Base-by-base conservation (phyloP, 2,888 invertebrate species). In the Isoperla grammatica region DNA sequence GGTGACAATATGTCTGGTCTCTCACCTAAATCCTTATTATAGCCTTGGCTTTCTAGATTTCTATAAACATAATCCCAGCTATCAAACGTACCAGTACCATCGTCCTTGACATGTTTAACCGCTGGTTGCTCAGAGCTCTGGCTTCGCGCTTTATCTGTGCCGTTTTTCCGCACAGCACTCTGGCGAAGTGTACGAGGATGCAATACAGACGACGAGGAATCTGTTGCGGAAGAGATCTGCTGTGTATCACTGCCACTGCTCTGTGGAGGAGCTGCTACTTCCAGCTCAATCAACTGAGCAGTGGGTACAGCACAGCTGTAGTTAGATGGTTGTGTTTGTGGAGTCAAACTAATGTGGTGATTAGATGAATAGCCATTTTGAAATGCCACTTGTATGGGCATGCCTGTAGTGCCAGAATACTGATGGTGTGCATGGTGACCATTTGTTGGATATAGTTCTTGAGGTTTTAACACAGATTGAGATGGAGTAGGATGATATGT, bases 31-130 rank as follows among this genome's bases (percentile, higher is more conserved):
- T 87, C 87, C 23, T 77, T 78, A 8, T 75, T 76, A 66, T 88
- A 87, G 0, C 87, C 86, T 67, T 87, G 84, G 66, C 83, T 86
- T 60, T 89, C 87, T 37, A 90, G 75, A 70, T 87, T 86, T 66
- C 84, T 81, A 70, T 86, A 90, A 0, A 90, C 89, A 69, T 88
- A 89, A 69, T 87, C 87, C 90, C 90, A 91, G 56, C 83, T 82
- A 65, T 88, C 88, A 63, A 68, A 69, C 61, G 68, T 84, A 0
- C 85, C 84, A 70, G 83, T 81, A 0, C 83, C 84, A 63, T 85
- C 85, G 65, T 85, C 84, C 61, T 77, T 78, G 19, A 83, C 83
- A 66, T 79, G 78, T 19, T 53, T 53, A 13, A 37, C 53, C 20
- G 6, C 13, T 19, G 37, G 39, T 11, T n/a, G n/a, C 12, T 53